phyloP scores from a whole-genome alignment of 2,797 vertebrate genomes.

The Smutsia temminckii region DNA sequence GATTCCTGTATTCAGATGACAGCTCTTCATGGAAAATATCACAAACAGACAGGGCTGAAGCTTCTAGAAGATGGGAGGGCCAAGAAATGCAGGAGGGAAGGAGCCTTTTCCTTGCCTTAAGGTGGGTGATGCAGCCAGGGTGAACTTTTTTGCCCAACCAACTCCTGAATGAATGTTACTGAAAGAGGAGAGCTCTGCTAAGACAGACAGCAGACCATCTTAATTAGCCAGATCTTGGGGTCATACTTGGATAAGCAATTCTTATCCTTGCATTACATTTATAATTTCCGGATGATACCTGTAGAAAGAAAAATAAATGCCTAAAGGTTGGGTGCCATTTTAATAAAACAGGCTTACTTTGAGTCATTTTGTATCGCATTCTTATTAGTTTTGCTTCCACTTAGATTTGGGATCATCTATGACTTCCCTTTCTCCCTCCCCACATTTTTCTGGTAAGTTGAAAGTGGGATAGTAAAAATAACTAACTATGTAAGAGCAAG shows the following conservation, averaged over 20 bases:
- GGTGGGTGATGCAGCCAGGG: neutral
- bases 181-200: neutral
- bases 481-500: conserved; percentile 37
- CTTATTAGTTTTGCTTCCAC: conserved; percentile 19
- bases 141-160: neutral
- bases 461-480: conserved; percentile 47
- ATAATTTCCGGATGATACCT: neutral
- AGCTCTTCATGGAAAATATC: neutral
- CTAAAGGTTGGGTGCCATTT: conserved; percentile 26
- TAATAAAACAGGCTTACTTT: conserved; percentile 20
- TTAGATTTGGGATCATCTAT: conserved; percentile 38
- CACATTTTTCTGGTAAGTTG: conserved; percentile 18
- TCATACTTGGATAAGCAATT: neutral
- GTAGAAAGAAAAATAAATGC: conserved; percentile 29
- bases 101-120: neutral
- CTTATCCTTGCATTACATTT: neutral
- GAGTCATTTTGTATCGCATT: neutral
- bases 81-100: neutral
- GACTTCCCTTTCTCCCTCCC: neutral
- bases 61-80: neutral
- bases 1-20: neutral
- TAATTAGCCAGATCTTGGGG: neutral
- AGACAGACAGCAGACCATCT: neutral
- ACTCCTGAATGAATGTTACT: neutral
- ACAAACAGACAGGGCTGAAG: neutral